Evolutionary conservation across 2,797 vertebrate genomes (phyloP).

Genomic region (Anableps anableps): DNA sequence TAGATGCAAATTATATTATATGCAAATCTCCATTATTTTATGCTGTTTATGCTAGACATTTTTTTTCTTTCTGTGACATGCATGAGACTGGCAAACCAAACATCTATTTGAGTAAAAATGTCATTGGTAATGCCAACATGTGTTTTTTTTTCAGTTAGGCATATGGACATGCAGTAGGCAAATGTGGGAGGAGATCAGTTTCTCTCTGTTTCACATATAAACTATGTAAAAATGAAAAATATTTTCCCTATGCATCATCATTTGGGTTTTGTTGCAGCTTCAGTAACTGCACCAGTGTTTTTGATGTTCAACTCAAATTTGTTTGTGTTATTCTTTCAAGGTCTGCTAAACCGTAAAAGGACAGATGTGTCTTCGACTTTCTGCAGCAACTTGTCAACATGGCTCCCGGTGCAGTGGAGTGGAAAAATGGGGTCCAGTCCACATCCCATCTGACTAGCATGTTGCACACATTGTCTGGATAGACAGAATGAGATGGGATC

Average conservation of each 20-base stretch:
- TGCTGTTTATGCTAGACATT: conserved; percentile 10
- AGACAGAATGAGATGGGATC: conserved; percentile 34
- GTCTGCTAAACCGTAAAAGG: conserved; percentile 69
- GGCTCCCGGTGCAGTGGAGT: conserved; percentile 66
- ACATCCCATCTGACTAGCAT: conserved; percentile 53
- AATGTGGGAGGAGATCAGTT: conserved; percentile 5
- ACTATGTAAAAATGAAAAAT: conserved; percentile 21
- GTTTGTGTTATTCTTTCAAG: conserved; percentile 76
- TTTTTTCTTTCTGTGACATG: background rate
- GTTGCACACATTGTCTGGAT: conserved; percentile 40
- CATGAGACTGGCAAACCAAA: conserved; percentile 4
- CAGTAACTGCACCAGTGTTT: conserved; percentile 61
- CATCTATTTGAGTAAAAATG: conserved; percentile 27
- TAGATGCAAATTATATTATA: conserved; percentile 39
- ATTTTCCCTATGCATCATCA: conserved; percentile 45
- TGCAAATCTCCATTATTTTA: conserved; percentile 38
- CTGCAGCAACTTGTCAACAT: conserved; percentile 65
- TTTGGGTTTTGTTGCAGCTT: conserved; percentile 50
- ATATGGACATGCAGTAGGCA: background rate
- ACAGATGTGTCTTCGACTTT: conserved; percentile 60
- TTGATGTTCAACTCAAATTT: conserved; percentile 60
- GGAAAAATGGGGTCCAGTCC: conserved; percentile 63
- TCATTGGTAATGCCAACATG: background rate
- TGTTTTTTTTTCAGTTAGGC: background rate
- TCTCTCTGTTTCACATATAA: conserved; percentile 17